A percentile compares a stretch with the other conserved stretches of the same genome.
Evolutionary conservation across 2,797 vertebrate genomes (phyloP).

Genomic region (Takifugu rubripes): DNA sequence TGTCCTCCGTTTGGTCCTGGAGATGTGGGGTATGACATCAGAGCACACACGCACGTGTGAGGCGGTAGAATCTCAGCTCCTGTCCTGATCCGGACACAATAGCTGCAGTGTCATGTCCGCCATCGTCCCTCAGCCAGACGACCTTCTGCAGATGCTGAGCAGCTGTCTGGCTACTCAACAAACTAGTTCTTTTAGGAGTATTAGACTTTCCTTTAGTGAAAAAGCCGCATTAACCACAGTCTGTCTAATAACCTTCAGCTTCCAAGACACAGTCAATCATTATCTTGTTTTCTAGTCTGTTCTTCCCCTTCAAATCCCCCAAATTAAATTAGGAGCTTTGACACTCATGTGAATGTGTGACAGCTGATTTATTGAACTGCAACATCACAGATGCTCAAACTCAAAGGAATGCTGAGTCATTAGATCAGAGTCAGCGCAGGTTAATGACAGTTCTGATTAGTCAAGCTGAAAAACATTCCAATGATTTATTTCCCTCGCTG

Average conservation of each 20-base stretch:
- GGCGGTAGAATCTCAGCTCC: not conserved
- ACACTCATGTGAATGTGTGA: not conserved
- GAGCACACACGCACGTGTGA: not conserved
- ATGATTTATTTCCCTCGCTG: slow-evolving; percentile 18
- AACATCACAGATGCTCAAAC: too few relatives aligned
- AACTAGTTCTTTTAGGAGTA: slow-evolving; percentile 35
- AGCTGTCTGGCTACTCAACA: slow-evolving; percentile 37
- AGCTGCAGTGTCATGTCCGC: slow-evolving; percentile 48
- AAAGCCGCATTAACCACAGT: slow-evolving; percentile 34
- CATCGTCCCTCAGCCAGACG: slow-evolving; percentile 24
- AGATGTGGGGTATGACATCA: not conserved
- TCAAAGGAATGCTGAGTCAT: too few relatives aligned
- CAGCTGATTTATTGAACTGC: too few relatives aligned
- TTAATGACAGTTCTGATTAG: not conserved
- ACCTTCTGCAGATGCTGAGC: slow-evolving; percentile 29
- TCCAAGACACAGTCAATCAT: slow-evolving; percentile 29
- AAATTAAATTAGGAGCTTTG: not conserved
- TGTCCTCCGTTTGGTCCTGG: too few relatives aligned
- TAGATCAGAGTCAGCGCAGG: too few relatives aligned
- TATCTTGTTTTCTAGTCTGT: slow-evolving; percentile 25
- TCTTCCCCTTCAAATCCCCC: slow-evolving; percentile 17
- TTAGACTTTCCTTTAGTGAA: slow-evolving; percentile 5
- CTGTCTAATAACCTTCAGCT: slow-evolving; percentile 38
- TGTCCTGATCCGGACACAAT: slow-evolving; percentile 2
- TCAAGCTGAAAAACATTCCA: too few relatives aligned